Conservation (phyloP, 1,140 invertebrate genomes). For the Drosophila virilis region DNA sequence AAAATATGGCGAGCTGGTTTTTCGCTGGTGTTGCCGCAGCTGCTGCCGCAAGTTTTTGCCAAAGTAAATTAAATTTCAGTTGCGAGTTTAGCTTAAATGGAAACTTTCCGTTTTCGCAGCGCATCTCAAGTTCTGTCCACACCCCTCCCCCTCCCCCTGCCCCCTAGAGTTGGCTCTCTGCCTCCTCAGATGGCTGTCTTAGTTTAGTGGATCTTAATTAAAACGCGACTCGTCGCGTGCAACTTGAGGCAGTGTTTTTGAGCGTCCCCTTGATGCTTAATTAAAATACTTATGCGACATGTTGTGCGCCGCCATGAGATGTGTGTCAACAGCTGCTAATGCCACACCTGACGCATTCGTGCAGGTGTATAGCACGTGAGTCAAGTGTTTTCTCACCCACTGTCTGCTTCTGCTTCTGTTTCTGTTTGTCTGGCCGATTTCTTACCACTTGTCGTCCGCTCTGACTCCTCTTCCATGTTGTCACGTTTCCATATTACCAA, state of each 20-base stretch:
- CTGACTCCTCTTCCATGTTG: neutral
- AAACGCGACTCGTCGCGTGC: conserved; percentile 60
- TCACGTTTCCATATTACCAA: neutral
- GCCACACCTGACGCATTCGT: conserved; percentile 49
- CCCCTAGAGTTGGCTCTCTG: neutral
- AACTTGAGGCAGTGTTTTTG: conserved; percentile 66
- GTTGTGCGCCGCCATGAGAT: conserved; percentile 61
- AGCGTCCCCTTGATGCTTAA: conserved; percentile 75
- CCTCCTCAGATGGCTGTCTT: conserved; percentile 27
- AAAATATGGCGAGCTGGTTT: conserved; percentile 32
- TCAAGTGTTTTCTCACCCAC: conserved; percentile 39
- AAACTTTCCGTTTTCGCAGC: conserved; percentile 63
- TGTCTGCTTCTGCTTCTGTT: neutral
- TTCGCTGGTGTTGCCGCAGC: conserved; percentile 46
- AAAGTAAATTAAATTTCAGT: conserved; percentile 77
- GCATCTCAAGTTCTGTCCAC: conserved; percentile 4
- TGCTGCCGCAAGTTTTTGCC: conserved; percentile 71
- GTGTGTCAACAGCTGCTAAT: conserved; percentile 75
- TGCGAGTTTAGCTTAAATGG: conserved; percentile 77
- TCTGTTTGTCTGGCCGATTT: conserved; percentile 33
- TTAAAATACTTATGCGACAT: conserved; percentile 83
- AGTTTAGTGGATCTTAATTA: conserved; percentile 78
- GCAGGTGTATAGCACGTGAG: conserved; percentile 35
- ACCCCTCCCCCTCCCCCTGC: neutral
- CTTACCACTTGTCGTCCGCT: neutral